Evolutionary conservation across 2,113 vertebrate genomes (phyloP), one percentile per base, ranked within the genome.

Genomic region (Rhinoderma darwinii): DNA sequence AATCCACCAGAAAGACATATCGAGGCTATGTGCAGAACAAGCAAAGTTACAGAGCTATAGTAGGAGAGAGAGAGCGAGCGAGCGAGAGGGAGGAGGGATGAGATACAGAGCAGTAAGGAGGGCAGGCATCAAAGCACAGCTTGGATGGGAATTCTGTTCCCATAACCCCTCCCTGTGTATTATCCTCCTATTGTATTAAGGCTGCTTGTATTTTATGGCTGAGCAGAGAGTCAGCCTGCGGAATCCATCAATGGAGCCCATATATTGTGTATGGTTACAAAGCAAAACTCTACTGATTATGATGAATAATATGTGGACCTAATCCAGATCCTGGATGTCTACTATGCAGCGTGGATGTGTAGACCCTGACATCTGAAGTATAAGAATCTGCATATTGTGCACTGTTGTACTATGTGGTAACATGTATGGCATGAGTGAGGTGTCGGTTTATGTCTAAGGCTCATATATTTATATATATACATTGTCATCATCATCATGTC

Each of bases 1-100:
- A 87, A 87, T 87, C 86, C 86, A 87, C 78, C 78, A 87, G 79
- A 75, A 82, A 87, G 86, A 87, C 86, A 87, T 87, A 87, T 87
- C 79, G 86, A 87, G 66, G 78, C 68, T 82, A 50, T 82, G 79
- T 74, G 68, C 54, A 82, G 51, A 75, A 87, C 14, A 27, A 82
- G 79, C 63, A 87, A 87, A 87, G 50, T 87, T 87, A 87, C 86
- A 87, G 77, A 81, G 85, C 77, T 86, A 82, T 61, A 80, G 76
- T 82, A 56, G 44, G 72, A 32, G 63, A 10, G 17, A 47, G 37
- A 22, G 22, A 35, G 35, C 35, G 61, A 73, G 70, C 27, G 72
- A 35, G 83, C 2, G 32, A 76, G 76, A 81, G 85, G 43, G 77
- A 81, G 85, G 78, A 41, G 61, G 77, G 44, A 73, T 73, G 50